Evolutionary conservation across 30 jellyfish, hydroid and myxozoan species (phyloP).

Genomic region (Haliclystus octoradiatus): DNA sequence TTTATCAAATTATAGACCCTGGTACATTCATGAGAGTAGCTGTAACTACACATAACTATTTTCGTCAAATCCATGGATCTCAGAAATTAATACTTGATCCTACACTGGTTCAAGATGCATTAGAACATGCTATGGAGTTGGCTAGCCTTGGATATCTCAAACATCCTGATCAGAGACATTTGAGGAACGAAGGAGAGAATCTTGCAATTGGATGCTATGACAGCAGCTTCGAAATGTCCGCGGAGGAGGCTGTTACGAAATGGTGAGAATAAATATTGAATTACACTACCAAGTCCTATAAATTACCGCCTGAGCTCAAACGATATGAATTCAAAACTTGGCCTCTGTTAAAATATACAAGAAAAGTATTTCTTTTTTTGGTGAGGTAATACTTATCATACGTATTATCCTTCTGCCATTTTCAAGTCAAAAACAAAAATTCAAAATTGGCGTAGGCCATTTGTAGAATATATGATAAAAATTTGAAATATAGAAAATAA

Average conservation of each 20-base stretch:
- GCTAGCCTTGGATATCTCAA: slow-evolving; percentile 74
- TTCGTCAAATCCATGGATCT: slow-evolving; percentile 73
- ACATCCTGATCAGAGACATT: slow-evolving; percentile 39
- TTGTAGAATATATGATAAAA: no score
- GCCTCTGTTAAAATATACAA: no score
- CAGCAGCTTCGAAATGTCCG: slow-evolving; percentile 89
- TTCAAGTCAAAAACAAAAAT: not conserved
- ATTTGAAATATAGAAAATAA: no score
- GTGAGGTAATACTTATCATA: not conserved
- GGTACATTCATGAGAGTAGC: slow-evolving; percentile 84
- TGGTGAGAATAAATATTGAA: no score
- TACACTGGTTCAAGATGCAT: slow-evolving; percentile 52
- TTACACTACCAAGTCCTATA: no score
- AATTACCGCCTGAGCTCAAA: no score
- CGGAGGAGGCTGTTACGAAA: slow-evolving; percentile 96
- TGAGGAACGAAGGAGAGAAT: slow-evolving; percentile 75
- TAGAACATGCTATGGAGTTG: slow-evolving; percentile 57
- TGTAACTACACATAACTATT: slow-evolving; percentile 65
- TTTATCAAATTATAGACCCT: slow-evolving; percentile 61
- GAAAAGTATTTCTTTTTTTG: no score
- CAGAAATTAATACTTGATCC: slow-evolving; percentile 67
- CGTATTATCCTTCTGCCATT: not conserved
- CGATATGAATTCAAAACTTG: no score
- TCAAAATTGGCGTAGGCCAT: not conserved
- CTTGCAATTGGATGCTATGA: slow-evolving; percentile 94